Evolutionary conservation across 2,797 vertebrate genomes (phyloP), one percentile per base, ranked within the genome.

Genomic region (Neomorphus geoffroyi): DNA sequence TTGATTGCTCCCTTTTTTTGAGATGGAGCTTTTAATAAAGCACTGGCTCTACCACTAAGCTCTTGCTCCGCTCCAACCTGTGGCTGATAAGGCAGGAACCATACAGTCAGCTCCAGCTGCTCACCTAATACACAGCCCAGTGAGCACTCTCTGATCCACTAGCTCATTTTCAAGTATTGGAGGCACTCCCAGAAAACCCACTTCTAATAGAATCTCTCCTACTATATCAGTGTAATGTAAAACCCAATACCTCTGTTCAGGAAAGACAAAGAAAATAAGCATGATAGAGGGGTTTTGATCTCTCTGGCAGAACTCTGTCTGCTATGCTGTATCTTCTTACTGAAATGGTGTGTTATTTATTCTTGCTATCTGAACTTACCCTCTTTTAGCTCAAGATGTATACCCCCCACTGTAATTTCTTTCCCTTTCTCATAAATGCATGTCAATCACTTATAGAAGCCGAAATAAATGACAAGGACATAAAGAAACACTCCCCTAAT

Each of bases 261-360:
- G 70, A 79, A 74, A 88, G 60, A 58, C 62, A 92, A 93, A 93
- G 72, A 78, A 51, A 95, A 62, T 22, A 92, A 74, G 53, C 32
- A 45, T 27, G 43, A 81, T 45, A 51, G 73, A 79, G 43, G 14
- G 37, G 13, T 19, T 84, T 84, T 87, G 56, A 92, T 70, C 35
- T 73, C 65, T 74, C 54, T 66, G 32, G 62, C 19, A 86, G 35
- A 73, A 60, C 80, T 70, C 56, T 74, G 84, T 46, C 67, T 82
- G 46, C 39, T 62, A 26, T 92, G 22, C 56, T 64, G 0, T 62
- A 28, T 90, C 74, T 87, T 67, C 71, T 60, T 91, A 70, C 45
- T 67, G 57, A 85, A 85, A 82, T 35, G 67, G 48, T 19, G 28
- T 28, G n/a, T 45, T 86, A 66, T 60, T 89, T 87, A 92, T 82